Conservation (phyloP, 2,888 invertebrate species). For the Nomada ferruginata region DNA sequence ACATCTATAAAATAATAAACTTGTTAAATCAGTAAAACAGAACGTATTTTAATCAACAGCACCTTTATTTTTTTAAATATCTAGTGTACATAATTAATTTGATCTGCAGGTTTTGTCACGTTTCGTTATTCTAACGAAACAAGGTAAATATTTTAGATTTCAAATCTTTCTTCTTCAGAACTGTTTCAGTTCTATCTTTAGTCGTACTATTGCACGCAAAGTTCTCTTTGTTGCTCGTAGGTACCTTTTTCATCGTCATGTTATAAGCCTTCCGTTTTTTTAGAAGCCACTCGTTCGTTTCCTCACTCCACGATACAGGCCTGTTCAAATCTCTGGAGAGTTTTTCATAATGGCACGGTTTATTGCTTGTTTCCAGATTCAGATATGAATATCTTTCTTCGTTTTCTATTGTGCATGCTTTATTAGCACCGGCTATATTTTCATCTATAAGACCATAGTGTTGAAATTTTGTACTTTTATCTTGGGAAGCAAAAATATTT, state of each 20-base stretch:
- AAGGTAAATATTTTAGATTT: constrained; percentile 78
- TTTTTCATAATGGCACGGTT: constrained; percentile 23
- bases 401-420: background rate
- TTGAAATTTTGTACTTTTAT: constrained; percentile 76
- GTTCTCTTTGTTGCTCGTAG: constrained; percentile 77
- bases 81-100: too few relatives aligned
- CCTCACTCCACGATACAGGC: constrained; percentile 80
- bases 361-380: constrained; percentile 70
- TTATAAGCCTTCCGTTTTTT: constrained; percentile 79
- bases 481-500: constrained; percentile 76
- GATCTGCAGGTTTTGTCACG: too few relatives aligned
- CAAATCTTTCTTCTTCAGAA: constrained; percentile 68
- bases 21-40: background rate
- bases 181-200: constrained; percentile 64
- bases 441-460: constrained; percentile 80
- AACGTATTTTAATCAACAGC: background rate
- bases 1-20: constrained; percentile 27
- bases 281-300: constrained; percentile 78
- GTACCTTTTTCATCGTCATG: constrained; percentile 69
- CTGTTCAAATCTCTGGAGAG: constrained; percentile 63
- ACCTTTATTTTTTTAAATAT: too few relatives aligned
- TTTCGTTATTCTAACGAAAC: constrained; percentile 74
- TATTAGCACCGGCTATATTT: background rate
- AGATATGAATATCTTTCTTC: constrained; percentile 70
- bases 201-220: constrained; percentile 52